Percentiles rank a stretch among this genome's conserved stretches.
Evolutionary conservation across 1,140 invertebrate genomes (phyloP).

Genomic region (Berghia stephanieae): DNA sequence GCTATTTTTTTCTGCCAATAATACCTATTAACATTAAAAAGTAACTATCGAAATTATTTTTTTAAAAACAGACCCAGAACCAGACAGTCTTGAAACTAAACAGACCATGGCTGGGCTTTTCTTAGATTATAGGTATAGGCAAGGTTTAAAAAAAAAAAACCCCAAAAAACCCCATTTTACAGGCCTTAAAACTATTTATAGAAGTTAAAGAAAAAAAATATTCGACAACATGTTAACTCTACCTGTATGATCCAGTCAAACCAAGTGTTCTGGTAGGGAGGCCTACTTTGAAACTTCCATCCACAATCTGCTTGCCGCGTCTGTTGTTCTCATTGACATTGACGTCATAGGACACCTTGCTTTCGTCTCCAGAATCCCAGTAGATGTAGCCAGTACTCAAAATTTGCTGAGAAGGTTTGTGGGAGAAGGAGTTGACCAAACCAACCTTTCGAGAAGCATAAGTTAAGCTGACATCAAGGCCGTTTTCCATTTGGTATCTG

Average conservation of each 20-base stretch:
- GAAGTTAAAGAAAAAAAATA: too few relatives aligned
- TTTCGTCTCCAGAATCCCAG: conserved; percentile 14
- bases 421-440: background rate
- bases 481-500: background rate
- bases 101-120: too few relatives aligned
- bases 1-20: too few relatives aligned
- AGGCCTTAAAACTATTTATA: too few relatives aligned
- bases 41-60: too few relatives aligned
- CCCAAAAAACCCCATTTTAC: too few relatives aligned
- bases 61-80: too few relatives aligned
- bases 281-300: conserved; percentile 24
- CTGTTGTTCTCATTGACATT: conserved; percentile 9
- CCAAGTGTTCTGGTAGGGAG: conserved; percentile 16
- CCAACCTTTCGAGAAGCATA: conserved; percentile 28
- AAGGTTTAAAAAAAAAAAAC: too few relatives aligned
- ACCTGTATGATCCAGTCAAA: conserved; percentile 11
- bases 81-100: too few relatives aligned
- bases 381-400: conserved; percentile 2
- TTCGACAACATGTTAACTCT: too few relatives aligned
- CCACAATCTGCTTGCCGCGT: background rate
- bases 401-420: background rate
- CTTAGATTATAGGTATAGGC: too few relatives aligned
- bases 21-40: too few relatives aligned
- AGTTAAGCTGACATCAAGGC: conserved; percentile 15
- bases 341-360: conserved; percentile 22